Conservation (phyloP, 2,797 vertebrate genomes). For the Ciconia nigra region DNA sequence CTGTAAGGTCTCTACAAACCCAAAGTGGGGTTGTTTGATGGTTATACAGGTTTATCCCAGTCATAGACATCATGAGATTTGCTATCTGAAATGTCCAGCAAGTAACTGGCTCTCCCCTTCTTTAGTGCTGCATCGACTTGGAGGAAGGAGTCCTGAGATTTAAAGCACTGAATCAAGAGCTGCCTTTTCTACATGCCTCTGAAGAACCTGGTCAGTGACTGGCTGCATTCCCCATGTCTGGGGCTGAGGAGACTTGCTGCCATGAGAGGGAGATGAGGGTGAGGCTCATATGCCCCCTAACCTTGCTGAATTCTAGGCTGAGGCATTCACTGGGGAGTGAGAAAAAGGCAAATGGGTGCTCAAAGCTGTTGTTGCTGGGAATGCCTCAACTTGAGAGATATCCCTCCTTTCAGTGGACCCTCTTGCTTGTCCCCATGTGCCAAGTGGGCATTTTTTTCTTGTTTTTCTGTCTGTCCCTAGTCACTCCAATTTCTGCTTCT, state of each 20-base stretch:
- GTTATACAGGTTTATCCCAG: not conserved
- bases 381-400: not conserved
- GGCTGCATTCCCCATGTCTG: not conserved
- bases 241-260: not conserved
- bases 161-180: constrained; percentile 78
- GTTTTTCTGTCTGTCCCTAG: not conserved
- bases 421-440: not conserved
- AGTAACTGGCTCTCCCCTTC: not conserved
- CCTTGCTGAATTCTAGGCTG: not conserved
- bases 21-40: not conserved
- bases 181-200: constrained; percentile 83
- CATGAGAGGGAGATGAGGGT: not conserved
- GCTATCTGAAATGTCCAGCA: not conserved
- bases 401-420: not conserved
- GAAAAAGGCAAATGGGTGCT: not conserved
- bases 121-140: constrained; percentile 90
- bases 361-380: not conserved
- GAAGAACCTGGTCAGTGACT: constrained; percentile 65
- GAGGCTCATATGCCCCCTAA: not conserved
- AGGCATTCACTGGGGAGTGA: not conserved
- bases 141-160: constrained; percentile 81
- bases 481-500: not conserved
- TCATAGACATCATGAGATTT: not conserved
- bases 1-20: not conserved
- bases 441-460: not conserved